Base-by-base conservation (phyloP, 2,797 vertebrate species). In the Pseudomugil tenellus region DNA sequence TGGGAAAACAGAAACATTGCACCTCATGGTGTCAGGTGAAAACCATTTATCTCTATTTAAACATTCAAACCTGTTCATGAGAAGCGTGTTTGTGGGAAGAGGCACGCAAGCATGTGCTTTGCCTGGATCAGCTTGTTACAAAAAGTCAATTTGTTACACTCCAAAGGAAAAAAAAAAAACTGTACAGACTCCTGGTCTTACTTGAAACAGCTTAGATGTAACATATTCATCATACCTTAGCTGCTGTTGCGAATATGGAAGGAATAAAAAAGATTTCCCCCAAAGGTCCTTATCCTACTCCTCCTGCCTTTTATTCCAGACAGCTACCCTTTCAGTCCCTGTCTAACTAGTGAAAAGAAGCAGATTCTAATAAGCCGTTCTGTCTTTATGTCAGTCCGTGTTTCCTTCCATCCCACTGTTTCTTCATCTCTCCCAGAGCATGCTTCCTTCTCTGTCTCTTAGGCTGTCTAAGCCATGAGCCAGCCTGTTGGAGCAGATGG, bases 401-500 rank as follows among this genome's bases (percentile, higher is more conserved):
- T 86, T 86, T 86, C 81, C 68, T 72, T 81, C 76, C 61, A 63
- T 80, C 64, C 64, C 66, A 25, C 23, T 19, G 34, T 55, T 69
- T 72, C 72, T 25, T 72, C 59, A 48, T 67, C 72, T 65, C 55
- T 71, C 66, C 23, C 71, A 62, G 60, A 37, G 69, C 81, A 81
- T 60, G 65, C 68, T 75, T 78, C 73, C 61, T 41, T 59, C 81
- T 81, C 78, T 54, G 70, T 81, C 77, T 89, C 81, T 84, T 74
- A 68, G 66, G 64, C 73, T 61, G 79, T 86, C 84, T 88, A 72
- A 79, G 84, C 85, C 86, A 80, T 51, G 61, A 84, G 80, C 84
- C 85, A 86, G 90, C 84, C 91, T 91, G 89, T 58, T 77, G 88
- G 69, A 91, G 84, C 92, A 93, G 93, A 93, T 93, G 92, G 93